Conservation (phyloP, 2,888 invertebrate genomes). For the Creontiades dilutus region DNA sequence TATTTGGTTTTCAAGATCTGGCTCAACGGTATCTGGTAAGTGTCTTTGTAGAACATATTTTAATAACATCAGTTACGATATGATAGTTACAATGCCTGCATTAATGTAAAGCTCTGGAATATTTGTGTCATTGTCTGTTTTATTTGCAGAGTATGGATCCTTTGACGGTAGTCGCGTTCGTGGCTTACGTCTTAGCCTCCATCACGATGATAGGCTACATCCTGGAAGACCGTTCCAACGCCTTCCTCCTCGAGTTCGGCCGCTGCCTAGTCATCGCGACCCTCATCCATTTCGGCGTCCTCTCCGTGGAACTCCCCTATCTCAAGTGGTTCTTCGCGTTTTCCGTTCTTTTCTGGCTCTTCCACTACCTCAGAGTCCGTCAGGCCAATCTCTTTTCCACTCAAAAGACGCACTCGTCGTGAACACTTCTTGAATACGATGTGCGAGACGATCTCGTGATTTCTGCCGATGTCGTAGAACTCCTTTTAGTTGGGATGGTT, state of each 20-base stretch:
- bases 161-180: conserved; percentile 81
- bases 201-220: conserved; percentile 86
- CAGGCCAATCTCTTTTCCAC: conserved; percentile 77
- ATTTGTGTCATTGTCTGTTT: not conserved
- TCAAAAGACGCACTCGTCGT: conserved; percentile 7
- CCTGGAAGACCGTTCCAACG: conserved; percentile 84
- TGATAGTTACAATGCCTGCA: too few relatives aligned
- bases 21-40: conserved; percentile 83
- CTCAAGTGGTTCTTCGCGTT: conserved; percentile 82
- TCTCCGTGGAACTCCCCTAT: conserved; percentile 78
- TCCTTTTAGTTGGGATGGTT: too few relatives aligned
- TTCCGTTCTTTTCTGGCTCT: conserved; percentile 84
- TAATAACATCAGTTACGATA: too few relatives aligned
- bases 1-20: conserved; percentile 85
- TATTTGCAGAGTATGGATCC: conserved; percentile 82
- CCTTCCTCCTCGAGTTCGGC: conserved; percentile 83
- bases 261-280: conserved; percentile 84
- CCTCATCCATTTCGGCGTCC: conserved; percentile 77
- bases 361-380: conserved; percentile 82
- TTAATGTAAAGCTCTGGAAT: too few relatives aligned
- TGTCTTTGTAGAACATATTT: conserved; percentile 65
- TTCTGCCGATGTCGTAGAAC: too few relatives aligned
- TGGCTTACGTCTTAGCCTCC: conserved; percentile 84
- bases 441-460: too few relatives aligned
- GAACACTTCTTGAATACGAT: not conserved